phyloP scores from a whole-genome alignment of 2,888 invertebrate genomes.

The Chrysolina oricalcia region DNA sequence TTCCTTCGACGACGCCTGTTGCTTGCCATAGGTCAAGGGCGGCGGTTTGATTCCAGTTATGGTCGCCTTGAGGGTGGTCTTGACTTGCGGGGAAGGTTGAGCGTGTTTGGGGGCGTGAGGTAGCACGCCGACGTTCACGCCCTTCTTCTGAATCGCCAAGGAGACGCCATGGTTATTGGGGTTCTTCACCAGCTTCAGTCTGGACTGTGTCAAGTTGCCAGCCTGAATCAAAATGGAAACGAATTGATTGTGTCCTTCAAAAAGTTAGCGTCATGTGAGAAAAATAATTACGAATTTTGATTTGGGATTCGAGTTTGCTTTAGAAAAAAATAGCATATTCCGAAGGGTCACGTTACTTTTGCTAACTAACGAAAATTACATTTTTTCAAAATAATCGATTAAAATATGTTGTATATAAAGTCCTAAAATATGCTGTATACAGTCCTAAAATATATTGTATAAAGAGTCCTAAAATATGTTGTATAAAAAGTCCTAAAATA shows the following conservation, averaged over 20 bases:
- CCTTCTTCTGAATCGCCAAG: slow-evolving; percentile 66
- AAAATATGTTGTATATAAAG: too few species aligned
- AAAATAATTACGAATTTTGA: neutral
- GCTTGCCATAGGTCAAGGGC: slow-evolving; percentile 4
- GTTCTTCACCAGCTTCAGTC: slow-evolving; percentile 68
- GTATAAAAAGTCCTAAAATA: too few species aligned
- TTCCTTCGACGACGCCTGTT: slow-evolving; percentile 26
- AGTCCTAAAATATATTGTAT: too few species aligned
- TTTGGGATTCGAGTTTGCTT: neutral
- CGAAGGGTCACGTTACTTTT: too few species aligned
- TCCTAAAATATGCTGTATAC: too few species aligned
- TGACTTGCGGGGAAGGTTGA: slow-evolving; percentile 38
- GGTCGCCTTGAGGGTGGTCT: slow-evolving; percentile 35
- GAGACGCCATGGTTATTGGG: slow-evolving; percentile 66
- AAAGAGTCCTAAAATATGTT: too few species aligned
- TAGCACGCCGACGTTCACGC: slow-evolving; percentile 66
- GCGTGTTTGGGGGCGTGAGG: slow-evolving; percentile 66
- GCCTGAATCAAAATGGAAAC: slow-evolving; percentile 42
- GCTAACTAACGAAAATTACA: too few species aligned
- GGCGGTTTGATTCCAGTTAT: slow-evolving; percentile 29
- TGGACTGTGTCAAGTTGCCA: slow-evolving; percentile 65
- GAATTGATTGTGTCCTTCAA: neutral
- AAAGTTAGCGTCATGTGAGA: too few species aligned
- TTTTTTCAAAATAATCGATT: too few species aligned
- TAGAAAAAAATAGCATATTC: too few species aligned